phyloP scores from a whole-genome alignment of 2,888 invertebrate genomes.

The Drosophila vallismaia region DNA sequence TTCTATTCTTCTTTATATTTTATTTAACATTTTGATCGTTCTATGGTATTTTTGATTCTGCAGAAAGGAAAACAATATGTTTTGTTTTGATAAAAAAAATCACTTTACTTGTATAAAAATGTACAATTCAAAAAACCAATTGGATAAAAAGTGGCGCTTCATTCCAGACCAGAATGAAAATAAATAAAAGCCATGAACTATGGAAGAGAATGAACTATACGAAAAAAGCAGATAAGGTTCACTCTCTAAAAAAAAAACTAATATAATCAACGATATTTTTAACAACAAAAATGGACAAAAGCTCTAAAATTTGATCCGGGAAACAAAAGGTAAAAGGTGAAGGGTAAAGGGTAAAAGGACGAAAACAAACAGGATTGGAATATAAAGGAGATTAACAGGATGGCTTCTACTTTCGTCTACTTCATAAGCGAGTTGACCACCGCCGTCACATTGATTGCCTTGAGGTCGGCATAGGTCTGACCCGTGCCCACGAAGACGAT shows the following conservation, averaged over 20 bases:
- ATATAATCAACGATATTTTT: slow-evolving; percentile 3
- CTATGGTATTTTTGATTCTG: too few species aligned
- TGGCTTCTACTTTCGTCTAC: slow-evolving; percentile 81
- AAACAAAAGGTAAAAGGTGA: neutral
- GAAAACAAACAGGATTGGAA: slow-evolving; percentile 4
- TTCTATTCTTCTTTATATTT: neutral
- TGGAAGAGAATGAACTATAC: too few species aligned
- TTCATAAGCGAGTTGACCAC: slow-evolving; percentile 98
- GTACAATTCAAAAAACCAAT: too few species aligned
- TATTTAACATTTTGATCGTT: neutral
- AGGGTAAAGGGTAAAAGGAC: neutral
- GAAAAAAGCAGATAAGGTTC: too few species aligned
- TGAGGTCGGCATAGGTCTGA: slow-evolving; percentile 99
- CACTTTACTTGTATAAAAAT: neutral
- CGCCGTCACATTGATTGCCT: slow-evolving; percentile 97
- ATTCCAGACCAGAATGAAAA: too few species aligned
- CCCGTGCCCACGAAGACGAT: slow-evolving; percentile 98
- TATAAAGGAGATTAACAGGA: neutral
- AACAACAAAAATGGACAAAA: slow-evolving; percentile 56
- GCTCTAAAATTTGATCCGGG: slow-evolving; percentile 47
- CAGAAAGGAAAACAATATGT: neutral
- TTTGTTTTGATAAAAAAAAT: neutral
- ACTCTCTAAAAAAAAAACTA: neutral
- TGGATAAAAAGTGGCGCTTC: too few species aligned
- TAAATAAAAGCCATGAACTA: too few species aligned